phyloP scores from a whole-genome alignment of 1,140 invertebrate species.

The Calephelis nemesis region DNA sequence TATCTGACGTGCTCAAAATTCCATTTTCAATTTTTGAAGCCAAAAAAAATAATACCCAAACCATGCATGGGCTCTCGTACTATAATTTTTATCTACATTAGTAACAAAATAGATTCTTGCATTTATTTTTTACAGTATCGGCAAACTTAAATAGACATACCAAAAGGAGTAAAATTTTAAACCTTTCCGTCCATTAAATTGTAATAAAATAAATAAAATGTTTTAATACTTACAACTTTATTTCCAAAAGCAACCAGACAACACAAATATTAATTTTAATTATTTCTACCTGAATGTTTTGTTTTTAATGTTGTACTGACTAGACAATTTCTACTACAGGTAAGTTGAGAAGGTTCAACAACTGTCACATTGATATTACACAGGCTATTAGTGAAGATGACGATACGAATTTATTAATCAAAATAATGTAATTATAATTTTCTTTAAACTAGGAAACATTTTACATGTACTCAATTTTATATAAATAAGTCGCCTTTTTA shows the following conservation, averaged over 20 bases:
- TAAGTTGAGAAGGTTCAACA: not conserved
- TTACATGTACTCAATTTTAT: not conserved
- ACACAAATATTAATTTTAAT: conserved; percentile 16
- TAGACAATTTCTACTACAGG: conserved; percentile 2
- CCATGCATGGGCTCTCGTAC: too few species aligned
- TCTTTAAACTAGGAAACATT: not conserved
- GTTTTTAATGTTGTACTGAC: conserved; percentile 7
- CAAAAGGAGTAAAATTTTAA: too few species aligned
- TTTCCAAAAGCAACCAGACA: conserved; percentile 18
- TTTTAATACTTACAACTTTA: conserved; percentile 31
- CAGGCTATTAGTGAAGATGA: not conserved
- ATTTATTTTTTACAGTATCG: too few species aligned
- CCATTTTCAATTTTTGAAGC: too few species aligned
- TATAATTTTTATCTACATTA: too few species aligned
- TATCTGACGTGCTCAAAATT: too few species aligned
- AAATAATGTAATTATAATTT: not conserved
- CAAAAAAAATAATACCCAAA: too few species aligned
- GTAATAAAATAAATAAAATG: conserved; percentile 10
- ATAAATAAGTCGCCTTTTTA: not conserved
- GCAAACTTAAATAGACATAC: too few species aligned
- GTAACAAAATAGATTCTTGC: too few species aligned
- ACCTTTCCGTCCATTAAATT: not conserved
- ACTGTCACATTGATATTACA: not conserved
- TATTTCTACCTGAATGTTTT: conserved; percentile 11
- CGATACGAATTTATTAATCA: not conserved